These are phyloP conservation scores for Clanis bilineata DNA, from an alignment of 2,888 invertebrate species.

Conservation along the genomic window DNA sequence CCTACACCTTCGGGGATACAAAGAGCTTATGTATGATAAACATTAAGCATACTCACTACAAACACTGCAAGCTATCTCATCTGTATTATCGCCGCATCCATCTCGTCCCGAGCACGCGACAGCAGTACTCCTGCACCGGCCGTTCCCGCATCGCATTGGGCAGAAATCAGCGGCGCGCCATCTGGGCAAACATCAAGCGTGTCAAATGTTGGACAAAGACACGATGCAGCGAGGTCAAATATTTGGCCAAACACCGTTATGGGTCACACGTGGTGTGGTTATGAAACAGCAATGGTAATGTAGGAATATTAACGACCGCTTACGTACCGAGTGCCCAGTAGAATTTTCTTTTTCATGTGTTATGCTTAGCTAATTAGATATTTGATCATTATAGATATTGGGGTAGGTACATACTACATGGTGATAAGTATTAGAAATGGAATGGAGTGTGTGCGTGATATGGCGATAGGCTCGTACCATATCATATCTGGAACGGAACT, in stretches of 20 bases:
- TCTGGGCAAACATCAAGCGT: constrained; percentile 42
- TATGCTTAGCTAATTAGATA: background rate
- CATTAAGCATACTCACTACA: constrained; percentile 88
- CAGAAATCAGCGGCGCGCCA: constrained; percentile 85
- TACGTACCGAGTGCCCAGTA: background rate
- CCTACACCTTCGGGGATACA: no score
- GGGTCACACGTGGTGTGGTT: constrained; percentile 48
- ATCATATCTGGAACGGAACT: no score
- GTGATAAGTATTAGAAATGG: no score
- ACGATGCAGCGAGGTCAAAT: constrained; percentile 46
- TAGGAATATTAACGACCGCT: background rate
- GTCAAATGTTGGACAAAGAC: constrained; percentile 26
- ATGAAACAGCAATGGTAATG: constrained; percentile 13
- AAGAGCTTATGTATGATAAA: background rate
- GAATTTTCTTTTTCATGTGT: background rate
- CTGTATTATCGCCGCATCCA: constrained; percentile 95
- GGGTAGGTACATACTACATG: no score
- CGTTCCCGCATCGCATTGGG: constrained; percentile 93
- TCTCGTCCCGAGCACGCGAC: constrained; percentile 95
- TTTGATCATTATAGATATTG: no score
- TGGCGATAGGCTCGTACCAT: no score
- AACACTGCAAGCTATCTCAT: constrained; percentile 91
- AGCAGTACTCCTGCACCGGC: constrained; percentile 93
- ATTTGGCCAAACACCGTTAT: constrained; percentile 52
- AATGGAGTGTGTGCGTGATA: no score